Percentiles rank a stretch among this genome's conserved stretches.
phyloP scores from a whole-genome alignment of 2,113 vertebrate species.

The Tautogolabrus adspersus region DNA sequence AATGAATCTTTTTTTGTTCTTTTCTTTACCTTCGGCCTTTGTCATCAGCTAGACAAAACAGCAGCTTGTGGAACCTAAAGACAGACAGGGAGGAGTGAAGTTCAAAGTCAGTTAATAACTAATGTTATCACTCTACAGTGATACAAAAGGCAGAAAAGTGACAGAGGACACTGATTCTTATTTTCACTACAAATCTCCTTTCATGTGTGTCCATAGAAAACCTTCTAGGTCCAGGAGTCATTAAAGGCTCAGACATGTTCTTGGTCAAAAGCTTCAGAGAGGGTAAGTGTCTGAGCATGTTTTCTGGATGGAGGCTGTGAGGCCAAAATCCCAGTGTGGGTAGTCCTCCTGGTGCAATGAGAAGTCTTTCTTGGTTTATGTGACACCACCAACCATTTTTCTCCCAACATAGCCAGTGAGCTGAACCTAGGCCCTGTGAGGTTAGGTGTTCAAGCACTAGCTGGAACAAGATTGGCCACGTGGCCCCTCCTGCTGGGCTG shows the following conservation, averaged over 20 bases:
- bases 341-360: too few species aligned
- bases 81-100: slow-evolving; percentile 14
- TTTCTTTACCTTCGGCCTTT: background rate
- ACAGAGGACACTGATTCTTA: background rate
- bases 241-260: slow-evolving; percentile 34
- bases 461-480: background rate
- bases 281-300: slow-evolving; percentile 8
- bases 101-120: slow-evolving; percentile 33
- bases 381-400: background rate
- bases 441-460: background rate
- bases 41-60: slow-evolving; percentile 29
- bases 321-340: background rate
- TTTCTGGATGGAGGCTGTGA: background rate
- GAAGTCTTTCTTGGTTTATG: background rate
- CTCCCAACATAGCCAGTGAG: background rate
- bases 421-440: background rate
- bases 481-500: background rate
- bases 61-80: slow-evolving; percentile 14
- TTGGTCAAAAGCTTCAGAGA: background rate
- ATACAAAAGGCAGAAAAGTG: slow-evolving; percentile 45
- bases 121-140: slow-evolving; percentile 43
- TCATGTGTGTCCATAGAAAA: slow-evolving; percentile 11
- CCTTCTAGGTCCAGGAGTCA: background rate
- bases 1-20: background rate
- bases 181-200: slow-evolving; percentile 24